Conservation (phyloP, 2,888 invertebrate species). For the Mimachlamys varia region DNA sequence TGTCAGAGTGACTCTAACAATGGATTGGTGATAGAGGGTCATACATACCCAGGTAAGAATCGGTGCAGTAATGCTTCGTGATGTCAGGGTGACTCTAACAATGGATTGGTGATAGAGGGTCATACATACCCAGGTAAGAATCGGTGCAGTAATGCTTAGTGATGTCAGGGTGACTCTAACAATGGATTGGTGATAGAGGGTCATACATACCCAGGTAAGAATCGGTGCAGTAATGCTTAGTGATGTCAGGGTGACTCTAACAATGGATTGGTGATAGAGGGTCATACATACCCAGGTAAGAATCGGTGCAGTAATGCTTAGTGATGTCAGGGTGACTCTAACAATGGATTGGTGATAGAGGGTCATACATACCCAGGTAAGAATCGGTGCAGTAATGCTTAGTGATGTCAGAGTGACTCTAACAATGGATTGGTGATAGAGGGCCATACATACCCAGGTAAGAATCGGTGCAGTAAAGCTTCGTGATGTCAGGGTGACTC, state of each 20-base stretch:
- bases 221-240: too few species aligned
- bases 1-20: too few species aligned
- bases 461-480: not conserved
- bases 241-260: too few species aligned
- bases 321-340: too few species aligned
- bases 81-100: too few species aligned
- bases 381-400: too few species aligned
- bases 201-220: constrained; percentile 85
- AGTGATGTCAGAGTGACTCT: too few species aligned
- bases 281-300: constrained; percentile 85
- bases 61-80: too few species aligned
- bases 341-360: constrained; percentile 88
- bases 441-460: constrained; percentile 86
- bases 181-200: constrained; percentile 88
- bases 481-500: too few species aligned
- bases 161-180: too few species aligned
- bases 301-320: too few species aligned
- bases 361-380: constrained; percentile 86
- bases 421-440: constrained; percentile 87
- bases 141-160: too few species aligned
- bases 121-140: constrained; percentile 85
- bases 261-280: constrained; percentile 88
- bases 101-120: constrained; percentile 88
- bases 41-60: constrained; percentile 84
- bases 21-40: constrained; percentile 88